Conservation (phyloP, 2,113 vertebrate species). For the Carassius gibelio region DNA sequence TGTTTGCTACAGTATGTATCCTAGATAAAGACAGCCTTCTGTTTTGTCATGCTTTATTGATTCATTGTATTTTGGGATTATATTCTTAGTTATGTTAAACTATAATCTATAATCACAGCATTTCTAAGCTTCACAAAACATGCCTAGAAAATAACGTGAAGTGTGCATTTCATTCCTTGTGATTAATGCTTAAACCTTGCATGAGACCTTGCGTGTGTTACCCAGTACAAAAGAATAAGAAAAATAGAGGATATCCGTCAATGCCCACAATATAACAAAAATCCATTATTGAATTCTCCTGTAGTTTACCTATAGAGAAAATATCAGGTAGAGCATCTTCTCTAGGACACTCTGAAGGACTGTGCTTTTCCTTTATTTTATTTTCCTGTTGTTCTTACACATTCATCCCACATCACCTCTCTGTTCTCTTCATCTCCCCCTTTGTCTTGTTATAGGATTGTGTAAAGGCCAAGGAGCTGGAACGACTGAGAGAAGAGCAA, state of each 20-base stretch:
- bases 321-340: background rate
- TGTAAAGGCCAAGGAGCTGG: slow-evolving; percentile 58
- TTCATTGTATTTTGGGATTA: background rate
- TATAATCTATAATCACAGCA: background rate
- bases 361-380: background rate
- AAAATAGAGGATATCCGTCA: background rate
- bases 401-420: background rate
- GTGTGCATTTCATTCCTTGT: background rate
- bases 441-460: slow-evolving; percentile 34
- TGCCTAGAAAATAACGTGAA: background rate
- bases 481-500: slow-evolving; percentile 62
- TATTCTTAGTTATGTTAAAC: background rate
- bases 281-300: slow-evolving; percentile 3
- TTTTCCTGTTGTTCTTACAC: background rate
- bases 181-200: background rate
- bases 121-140: background rate
- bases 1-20: background rate
- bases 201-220: background rate
- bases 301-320: background rate
- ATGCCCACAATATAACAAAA: background rate
- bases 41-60: background rate
- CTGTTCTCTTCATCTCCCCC: background rate
- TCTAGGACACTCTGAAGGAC: background rate
- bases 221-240: background rate
- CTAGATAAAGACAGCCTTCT: background rate